Evolutionary conservation across 2,888 invertebrate species (phyloP), one percentile per base, ranked within the genome.

Genomic region (Pammene aurita): DNA sequence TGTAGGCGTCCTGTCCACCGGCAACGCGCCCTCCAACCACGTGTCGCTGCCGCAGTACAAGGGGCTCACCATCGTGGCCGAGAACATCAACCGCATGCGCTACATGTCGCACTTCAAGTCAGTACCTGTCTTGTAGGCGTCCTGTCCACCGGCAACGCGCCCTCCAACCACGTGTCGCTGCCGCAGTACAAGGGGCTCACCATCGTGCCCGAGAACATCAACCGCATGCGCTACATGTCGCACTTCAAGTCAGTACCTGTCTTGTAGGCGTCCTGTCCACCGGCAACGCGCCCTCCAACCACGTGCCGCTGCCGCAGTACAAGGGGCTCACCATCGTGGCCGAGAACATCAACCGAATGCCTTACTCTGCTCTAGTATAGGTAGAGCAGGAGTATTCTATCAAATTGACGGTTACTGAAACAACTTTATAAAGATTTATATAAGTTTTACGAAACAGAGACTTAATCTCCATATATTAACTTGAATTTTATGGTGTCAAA

Each of bases 121-220:
- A 87, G 89, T 9, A 35, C 41, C 35, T n/a, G n/a, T n/a, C n/a
- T n/a, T n/a, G n/a, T n/a, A n/a, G n/a, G n/a, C n/a, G n/a, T 99
- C 81, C 85, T 99, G 26, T 95, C 98, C 0, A 99, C 99, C 0
- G 99, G 99, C 11, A 99, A 97, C 87, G 93, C 98, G 0, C 93
- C 93, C 0, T 94, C 95, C 0, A 94, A 90, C 58, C 96, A 97
- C 41, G 91, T 98, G 11, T 97, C 96, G 26, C 86, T 99, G 0
- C 96, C 97, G 93, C 99, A 99, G 90, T 95, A 94, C 83, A 94
- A 95, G 74, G 99, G 99, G 0, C 92, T 99, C 57, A 95, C 97
- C 0, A 97, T 99, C 10, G 95, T 98, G 66, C 97, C 98, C 0
- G 99, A 99, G 87, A 98, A 99, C 82, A 97, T 99, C 76, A 99